phyloP scores from a whole-genome alignment of 1,140 invertebrate genomes.

The Sitobion miscanthi region DNA sequence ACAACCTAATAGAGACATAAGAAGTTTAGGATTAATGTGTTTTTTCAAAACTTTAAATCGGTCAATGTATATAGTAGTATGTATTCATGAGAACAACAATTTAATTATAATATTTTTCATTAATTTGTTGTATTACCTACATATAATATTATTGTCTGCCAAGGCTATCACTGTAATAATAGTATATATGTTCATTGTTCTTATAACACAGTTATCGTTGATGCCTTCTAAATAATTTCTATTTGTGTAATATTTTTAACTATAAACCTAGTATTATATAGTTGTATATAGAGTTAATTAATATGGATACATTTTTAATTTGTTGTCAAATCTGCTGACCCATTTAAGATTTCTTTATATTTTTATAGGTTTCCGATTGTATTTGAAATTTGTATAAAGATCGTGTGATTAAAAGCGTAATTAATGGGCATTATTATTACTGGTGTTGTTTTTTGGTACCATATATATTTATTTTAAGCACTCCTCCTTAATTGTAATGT shows the following conservation, averaged over 20 bases:
- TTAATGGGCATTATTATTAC: background rate
- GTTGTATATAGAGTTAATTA: background rate
- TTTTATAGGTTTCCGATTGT: background rate
- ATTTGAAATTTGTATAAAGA: background rate
- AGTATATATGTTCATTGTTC: too few relatives aligned
- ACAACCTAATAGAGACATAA: slow-evolving; percentile 2
- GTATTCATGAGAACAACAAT: background rate
- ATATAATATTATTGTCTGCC: background rate
- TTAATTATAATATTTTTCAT: background rate
- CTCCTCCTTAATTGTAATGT: background rate
- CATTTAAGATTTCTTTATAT: background rate
- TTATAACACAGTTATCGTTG: too few relatives aligned
- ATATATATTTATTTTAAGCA: background rate
- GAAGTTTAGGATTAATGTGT: background rate
- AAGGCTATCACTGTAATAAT: too few relatives aligned
- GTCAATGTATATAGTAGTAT: background rate
- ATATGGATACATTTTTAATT: background rate
- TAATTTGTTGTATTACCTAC: background rate
- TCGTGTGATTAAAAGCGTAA: background rate
- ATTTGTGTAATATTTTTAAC: too few relatives aligned
- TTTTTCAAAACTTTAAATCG: background rate
- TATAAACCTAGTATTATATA: background rate
- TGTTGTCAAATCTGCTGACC: background rate
- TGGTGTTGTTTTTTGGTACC: background rate
- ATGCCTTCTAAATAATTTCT: too few relatives aligned